Conservation (phyloP, 2,113 vertebrate species). For the Taurulus bubalis region DNA sequence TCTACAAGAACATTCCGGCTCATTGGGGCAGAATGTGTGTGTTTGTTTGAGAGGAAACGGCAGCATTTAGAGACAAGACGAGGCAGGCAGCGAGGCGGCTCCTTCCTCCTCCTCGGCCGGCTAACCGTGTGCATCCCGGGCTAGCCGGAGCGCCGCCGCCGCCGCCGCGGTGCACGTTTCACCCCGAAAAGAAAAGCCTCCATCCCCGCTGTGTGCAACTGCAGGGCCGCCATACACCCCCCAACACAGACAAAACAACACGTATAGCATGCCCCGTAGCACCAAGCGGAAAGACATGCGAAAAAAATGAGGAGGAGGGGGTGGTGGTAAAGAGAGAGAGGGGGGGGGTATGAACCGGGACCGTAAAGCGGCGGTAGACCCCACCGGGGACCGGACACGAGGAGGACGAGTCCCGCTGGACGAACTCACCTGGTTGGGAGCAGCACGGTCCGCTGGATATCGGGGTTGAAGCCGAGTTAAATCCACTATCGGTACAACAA, state of each 20-base stretch:
- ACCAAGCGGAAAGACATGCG: conserved; percentile 77
- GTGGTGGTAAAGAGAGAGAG: conserved; percentile 1
- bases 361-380: conserved; percentile 43
- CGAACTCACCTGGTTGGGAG: conserved; percentile 82
- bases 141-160: conserved; percentile 13
- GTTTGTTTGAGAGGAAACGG: conserved; percentile 53
- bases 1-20: conserved; percentile 76
- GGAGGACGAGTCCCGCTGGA: conserved; percentile 28
- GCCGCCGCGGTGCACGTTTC: conserved; percentile 64
- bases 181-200: conserved; percentile 9
- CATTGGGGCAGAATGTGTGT: conserved; percentile 65
- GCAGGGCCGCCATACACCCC: conserved; percentile 82
- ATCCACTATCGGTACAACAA: conserved; percentile 89
- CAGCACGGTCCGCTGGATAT: conserved; percentile 80
- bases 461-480: conserved; percentile 84
- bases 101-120: conserved; percentile 23
- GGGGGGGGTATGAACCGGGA: conserved; percentile 60
- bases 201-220: conserved; percentile 73
- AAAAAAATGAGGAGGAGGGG: conserved; percentile 70
- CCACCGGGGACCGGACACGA: conserved; percentile 29
- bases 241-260: conserved; percentile 78
- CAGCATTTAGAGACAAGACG: conserved; percentile 61
- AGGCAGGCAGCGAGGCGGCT: conserved; percentile 53
- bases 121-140: conserved; percentile 59
- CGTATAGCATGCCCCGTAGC: conserved; percentile 81